Conservation (phyloP, 2,113 vertebrate species). For the Salminus brasiliensis region DNA sequence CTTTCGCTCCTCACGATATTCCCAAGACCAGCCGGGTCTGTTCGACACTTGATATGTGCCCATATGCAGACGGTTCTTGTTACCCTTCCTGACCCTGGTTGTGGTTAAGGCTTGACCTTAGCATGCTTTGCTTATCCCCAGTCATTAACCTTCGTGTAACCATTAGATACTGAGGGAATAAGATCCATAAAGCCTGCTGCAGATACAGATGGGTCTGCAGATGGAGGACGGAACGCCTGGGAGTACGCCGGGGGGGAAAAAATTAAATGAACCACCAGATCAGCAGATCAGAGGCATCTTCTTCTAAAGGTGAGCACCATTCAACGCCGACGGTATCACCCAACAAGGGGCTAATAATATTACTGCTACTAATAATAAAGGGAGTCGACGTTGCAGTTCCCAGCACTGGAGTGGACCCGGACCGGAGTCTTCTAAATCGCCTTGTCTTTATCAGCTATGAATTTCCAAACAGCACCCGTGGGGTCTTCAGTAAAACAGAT, state of each 20-base stretch:
- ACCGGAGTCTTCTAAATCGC: slow-evolving; percentile 8
- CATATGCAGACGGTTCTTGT: slow-evolving; percentile 33
- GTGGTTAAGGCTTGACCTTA: slow-evolving; percentile 48
- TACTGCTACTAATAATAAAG: not conserved
- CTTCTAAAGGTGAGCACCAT: not conserved
- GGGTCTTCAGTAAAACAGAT: slow-evolving; percentile 55
- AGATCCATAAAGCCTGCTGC: slow-evolving; percentile 23
- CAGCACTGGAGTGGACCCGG: not conserved
- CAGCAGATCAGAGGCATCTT: not conserved
- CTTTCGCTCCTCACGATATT: not conserved
- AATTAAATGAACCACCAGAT: not conserved
- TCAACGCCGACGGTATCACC: too few relatives aligned
- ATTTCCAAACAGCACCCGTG: slow-evolving; percentile 44
- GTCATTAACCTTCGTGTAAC: slow-evolving; percentile 47
- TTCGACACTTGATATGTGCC: slow-evolving; percentile 49
- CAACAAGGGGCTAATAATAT: too few relatives aligned
- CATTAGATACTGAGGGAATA: slow-evolving; percentile 36
- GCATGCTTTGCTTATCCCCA: slow-evolving; percentile 33
- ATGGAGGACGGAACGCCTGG: slow-evolving; percentile 10
- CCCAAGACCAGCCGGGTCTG: not conserved
- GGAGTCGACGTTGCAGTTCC: too few relatives aligned
- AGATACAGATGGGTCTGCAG: slow-evolving; percentile 32
- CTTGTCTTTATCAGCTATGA: slow-evolving; percentile 7
- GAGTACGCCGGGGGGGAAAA: not conserved
- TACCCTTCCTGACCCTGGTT: slow-evolving; percentile 33